Base-by-base conservation (phyloP, 2,888 invertebrate species). In the Cataglyphis altisquamis region DNA sequence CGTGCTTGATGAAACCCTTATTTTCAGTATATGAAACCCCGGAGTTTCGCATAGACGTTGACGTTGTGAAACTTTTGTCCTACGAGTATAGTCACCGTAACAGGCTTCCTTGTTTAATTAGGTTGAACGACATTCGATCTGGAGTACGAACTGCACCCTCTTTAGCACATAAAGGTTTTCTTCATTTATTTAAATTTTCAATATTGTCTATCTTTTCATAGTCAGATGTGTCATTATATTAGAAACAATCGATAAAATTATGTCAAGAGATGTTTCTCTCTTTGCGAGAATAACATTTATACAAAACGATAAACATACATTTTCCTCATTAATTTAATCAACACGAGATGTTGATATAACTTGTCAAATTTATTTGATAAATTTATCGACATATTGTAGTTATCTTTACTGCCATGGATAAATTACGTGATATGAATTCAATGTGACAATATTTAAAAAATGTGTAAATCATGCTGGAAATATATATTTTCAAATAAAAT, bases 41-140 rank as follows among this genome's bases (percentile, higher is more conserved):
- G 9, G 36, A 9, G 25, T 18, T 36, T 4, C 66, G 21, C 21
- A 68, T 18, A 78, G 29, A 25, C 25, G 25, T 25, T 10, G 21
- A 32, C 41, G 18, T 68, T 57, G 39, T 15, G 25, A 70, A 29
- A 60, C 8, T 18, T 21, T 52, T 12, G 3, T 29, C 25, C 52
- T 39, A 68, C 9, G 15, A 2, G n/a, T 52, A 41, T 1, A 12
- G 21, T 68, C 36, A 41, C 10, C 10, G 8, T 52, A 21, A 78
- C 18, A 18, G 78, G 72, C 57, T 72, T 80, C 78, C n/a, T 67
- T 45, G n/a, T 25, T 62, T 72, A 80, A 80, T 80, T 80, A 80
- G 25, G 18, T 36, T 45, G 48, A 12, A 12, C 18, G 78, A 80
- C 45, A 72, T 48, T 70, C 32, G 60, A 80, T 60, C 78, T 57